Percentiles rank a stretch among this genome's conserved stretches.
phyloP scores from a whole-genome alignment of 92 coral and sea anemone species.

The Siderastrea siderea region DNA sequence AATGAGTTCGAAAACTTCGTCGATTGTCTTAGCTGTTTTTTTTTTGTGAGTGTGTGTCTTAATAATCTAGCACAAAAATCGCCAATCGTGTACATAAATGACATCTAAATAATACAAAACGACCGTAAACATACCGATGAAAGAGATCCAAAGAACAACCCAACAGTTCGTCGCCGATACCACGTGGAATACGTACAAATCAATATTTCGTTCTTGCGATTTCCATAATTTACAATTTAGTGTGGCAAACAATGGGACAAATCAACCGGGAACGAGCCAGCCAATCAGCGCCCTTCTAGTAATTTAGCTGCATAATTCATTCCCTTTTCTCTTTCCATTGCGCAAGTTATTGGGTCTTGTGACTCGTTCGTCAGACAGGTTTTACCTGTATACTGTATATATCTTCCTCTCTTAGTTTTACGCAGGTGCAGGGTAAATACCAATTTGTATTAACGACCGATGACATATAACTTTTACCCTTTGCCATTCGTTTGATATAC shows the following conservation, averaged over 20 bases:
- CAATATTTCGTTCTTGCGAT: not conserved
- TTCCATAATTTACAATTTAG: constrained; percentile 14
- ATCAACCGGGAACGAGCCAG: constrained; percentile 16
- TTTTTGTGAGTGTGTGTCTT: too few species aligned
- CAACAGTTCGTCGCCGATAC: constrained; percentile 6
- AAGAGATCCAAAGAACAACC: constrained; percentile 21
- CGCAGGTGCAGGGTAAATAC: not conserved
- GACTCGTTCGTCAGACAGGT: constrained; percentile 3
- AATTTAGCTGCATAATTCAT: not conserved
- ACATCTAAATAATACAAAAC: constrained; percentile 9
- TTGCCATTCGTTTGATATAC: too few species aligned
- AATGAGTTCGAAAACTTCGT: constrained; percentile 15
- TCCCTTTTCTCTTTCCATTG: not conserved
- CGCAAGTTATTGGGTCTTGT: constrained; percentile 25
- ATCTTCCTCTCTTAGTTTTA: not conserved
- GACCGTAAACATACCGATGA: constrained; percentile 36
- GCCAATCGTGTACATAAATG: not conserved
- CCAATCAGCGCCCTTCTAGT: constrained; percentile 13
- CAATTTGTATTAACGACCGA: too few species aligned
- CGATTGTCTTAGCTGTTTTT: not conserved
- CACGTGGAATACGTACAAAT: constrained; percentile 40
- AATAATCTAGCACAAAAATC: not conserved
- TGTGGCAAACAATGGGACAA: constrained; percentile 16
- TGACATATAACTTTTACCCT: too few species aligned
- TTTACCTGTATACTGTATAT: not conserved